Percentiles rank a stretch among this genome's conserved stretches.
Evolutionary conservation across 64 coral and sea anemone genomes (phyloP).

Genomic region (Porites lutea): DNA sequence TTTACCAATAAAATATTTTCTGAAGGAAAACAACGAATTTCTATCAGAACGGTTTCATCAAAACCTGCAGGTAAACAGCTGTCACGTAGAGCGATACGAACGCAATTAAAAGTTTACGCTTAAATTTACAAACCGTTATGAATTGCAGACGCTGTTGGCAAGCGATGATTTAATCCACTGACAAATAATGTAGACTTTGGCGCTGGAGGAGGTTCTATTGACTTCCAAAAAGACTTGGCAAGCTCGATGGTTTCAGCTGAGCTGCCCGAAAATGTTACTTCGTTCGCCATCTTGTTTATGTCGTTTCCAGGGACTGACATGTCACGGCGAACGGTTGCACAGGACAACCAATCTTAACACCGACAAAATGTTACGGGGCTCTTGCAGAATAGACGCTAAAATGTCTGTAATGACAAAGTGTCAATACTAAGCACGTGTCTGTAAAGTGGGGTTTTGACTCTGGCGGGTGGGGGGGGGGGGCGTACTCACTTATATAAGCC

Average conservation of each 20-base stretch:
- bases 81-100: background rate
- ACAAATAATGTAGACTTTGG: conserved; percentile 78
- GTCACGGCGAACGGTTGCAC: background rate
- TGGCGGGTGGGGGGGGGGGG: too few relatives aligned
- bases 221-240: conserved; percentile 86
- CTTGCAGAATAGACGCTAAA: too few relatives aligned
- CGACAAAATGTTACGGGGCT: too few relatives aligned
- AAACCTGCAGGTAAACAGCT: too few relatives aligned
- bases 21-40: background rate
- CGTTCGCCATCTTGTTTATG: conserved; percentile 73
- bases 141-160: conserved; percentile 63
- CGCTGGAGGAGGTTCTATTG: conserved; percentile 56
- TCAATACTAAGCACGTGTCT: too few relatives aligned
- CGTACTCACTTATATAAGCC: too few relatives aligned
- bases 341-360: too few relatives aligned
- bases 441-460: too few relatives aligned
- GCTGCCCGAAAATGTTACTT: conserved; percentile 71
- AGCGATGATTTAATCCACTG: conserved; percentile 77
- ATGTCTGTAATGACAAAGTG: too few relatives aligned
- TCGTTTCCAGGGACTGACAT: conserved; percentile 12
- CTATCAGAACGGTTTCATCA: background rate
- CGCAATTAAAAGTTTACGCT: background rate
- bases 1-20: conserved; percentile 12
- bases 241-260: conserved; percentile 76
- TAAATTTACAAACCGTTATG: conserved; percentile 48